Conservation (phyloP, 1,140 invertebrate genomes). For the Neoseiulus cucumeris region DNA sequence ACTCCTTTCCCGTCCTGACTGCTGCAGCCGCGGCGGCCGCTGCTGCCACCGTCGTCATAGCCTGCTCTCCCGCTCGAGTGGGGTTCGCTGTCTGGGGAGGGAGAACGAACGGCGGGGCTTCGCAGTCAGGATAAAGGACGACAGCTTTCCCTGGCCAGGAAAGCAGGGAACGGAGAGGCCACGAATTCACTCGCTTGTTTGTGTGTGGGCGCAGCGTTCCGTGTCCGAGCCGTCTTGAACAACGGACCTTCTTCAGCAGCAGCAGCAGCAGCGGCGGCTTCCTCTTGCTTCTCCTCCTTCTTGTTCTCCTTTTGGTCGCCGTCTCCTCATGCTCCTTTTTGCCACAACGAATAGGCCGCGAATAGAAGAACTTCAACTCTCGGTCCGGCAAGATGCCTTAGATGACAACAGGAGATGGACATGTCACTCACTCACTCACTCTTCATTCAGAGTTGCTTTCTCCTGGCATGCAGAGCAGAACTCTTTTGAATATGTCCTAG, state of each 20-base stretch:
- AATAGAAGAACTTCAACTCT: background rate
- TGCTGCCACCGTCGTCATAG: background rate
- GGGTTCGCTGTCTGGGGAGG: too few species aligned
- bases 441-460: too few species aligned
- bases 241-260: background rate
- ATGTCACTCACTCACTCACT: too few species aligned
- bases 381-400: background rate
- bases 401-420: too few species aligned
- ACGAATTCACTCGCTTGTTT: background rate
- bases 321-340: background rate
- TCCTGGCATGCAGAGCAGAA: too few species aligned
- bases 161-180: too few species aligned
- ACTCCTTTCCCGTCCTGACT: background rate
- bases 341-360: background rate
- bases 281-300: background rate
- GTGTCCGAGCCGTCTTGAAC: background rate
- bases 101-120: too few species aligned
- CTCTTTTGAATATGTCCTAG: too few species aligned
- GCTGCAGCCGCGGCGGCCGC: background rate
- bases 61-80: too few species aligned
- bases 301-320: background rate
- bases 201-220: constrained; percentile 8
- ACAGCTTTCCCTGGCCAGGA: too few species aligned
- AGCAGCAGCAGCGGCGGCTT: background rate
- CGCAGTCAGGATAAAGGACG: too few species aligned